Evolutionary conservation across 2,797 vertebrate species (phyloP), one percentile per base, ranked within the genome.

Genomic region (Pseudochirops cupreus): DNA sequence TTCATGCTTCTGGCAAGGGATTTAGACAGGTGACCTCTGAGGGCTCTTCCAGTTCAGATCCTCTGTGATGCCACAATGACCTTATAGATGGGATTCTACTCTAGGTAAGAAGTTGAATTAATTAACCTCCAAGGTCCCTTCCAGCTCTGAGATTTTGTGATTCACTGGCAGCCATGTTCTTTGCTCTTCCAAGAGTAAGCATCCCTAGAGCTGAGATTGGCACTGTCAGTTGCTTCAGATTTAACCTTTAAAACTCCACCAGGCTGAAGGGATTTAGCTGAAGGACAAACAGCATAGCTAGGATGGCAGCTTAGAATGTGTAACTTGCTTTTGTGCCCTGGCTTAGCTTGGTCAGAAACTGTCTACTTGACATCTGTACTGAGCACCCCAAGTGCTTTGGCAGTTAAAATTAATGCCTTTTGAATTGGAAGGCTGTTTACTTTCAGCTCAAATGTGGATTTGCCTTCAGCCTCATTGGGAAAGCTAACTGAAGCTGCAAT

Each of bases 401-500:
- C 95, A 97, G 94, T 95, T 97, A 26, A 2, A 97, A 95, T 96
- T 93, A 96, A 96, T 62, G 92, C 94, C 95, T 98, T 98, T 95
- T 95, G 94, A 98, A 97, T 95, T 96, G 1, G 5, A 82, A 94
- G 91, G 92, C 95, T 97, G 94, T 97, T 98, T 98, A 93, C 96
- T 97, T 97, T 98, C 95, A 97, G 94, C 95, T 97, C 94, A 90
- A 92, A 95, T 95, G 91, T 96, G 95, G 96, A 97, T 98, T 98
- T 98, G 90, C 96, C 96, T 94, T 97, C 97, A 97, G 93, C 93
- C 90, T 97, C 95, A 91, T 92, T 95, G 96, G 97, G 97, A 97
- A 95, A 95, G 93, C 92, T 95, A 97, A 94, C 59, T 67, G 89
- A 55, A 96, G 95, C 96, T 95, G 93, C 92, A 96, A 95, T 94